Base-by-base conservation (phyloP, 1,140 invertebrate genomes). In the Diprion similis region DNA sequence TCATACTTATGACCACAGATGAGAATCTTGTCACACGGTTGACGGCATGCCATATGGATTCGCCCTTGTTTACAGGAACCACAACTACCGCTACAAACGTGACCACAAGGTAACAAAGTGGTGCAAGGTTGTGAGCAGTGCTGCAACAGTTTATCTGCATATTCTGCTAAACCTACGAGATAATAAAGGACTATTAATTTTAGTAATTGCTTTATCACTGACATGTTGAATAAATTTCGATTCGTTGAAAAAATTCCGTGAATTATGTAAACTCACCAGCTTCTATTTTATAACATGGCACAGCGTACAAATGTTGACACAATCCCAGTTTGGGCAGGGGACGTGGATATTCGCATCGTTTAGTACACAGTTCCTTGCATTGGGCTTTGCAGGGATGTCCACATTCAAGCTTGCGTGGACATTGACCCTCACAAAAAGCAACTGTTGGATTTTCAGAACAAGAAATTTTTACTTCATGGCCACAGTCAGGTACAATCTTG, bases 1-100 rank as follows among this genome's bases (percentile, higher is more conserved):
- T 37, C 24, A 17, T 82, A 88, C 85, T 76, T 76, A 78, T 92
- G 91, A 13, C 85, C 86, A 85, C 91, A 92, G 66, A 91, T 88
- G 37, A 86, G 80, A 48, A 77, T 73, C 68, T 86, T 79, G 51
- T 86, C 84, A 82, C 91, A 92, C 13, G 85, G 80, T 71, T 90
- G 84, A 68, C 81, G 77, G 78, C 91, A 92, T 17, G 69, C 76
- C 46, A 73, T 48, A 81, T 92, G 91, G 47, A 92, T 78, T 66
- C 90, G 80, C n/a, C 90, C 90, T 76, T 87, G 84, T 37, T 83
- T 81, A 79, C 91, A 91, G 37, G 83, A 77, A 10, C 72, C 78
- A 76, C 90, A 91, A 47, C 66, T 72, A 0, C 78, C 76, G 10
- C 13, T 75, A 78, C 89, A 91, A 0, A 17, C 24, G 78, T 91